These are phyloP conservation scores for Cynodonichthys magdalenae DNA, from an alignment of 2,797 vertebrate species.

Conservation along the genomic window DNA sequence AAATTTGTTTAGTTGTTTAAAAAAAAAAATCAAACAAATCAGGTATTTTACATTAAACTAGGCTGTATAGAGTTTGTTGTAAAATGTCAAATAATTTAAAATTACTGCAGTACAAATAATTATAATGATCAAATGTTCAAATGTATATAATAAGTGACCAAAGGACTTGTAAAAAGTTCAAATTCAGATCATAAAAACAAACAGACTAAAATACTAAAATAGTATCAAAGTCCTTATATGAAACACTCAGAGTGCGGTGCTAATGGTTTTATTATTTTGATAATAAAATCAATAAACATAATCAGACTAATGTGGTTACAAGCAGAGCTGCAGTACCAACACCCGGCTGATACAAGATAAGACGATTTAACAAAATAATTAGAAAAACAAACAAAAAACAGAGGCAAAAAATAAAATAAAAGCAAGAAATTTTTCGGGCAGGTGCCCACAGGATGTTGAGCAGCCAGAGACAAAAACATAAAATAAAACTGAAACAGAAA, in stretches of 20 bases:
- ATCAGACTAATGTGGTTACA: slow-evolving; percentile 87
- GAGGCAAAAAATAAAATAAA: slow-evolving; percentile 84
- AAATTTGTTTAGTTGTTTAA: too few relatives aligned
- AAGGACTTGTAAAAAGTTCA: too few relatives aligned
- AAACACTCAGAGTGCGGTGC: slow-evolving; percentile 63
- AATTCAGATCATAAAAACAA: too few relatives aligned
- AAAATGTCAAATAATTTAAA: too few relatives aligned
- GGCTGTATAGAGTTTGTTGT: too few relatives aligned
- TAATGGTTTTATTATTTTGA: slow-evolving; percentile 85
- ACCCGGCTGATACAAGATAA: slow-evolving; percentile 79
- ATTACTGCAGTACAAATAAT: too few relatives aligned
- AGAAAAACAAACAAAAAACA: slow-evolving; percentile 48
- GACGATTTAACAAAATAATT: slow-evolving; percentile 59
- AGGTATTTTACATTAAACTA: too few relatives aligned
- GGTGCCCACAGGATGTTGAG: slow-evolving; percentile 62
- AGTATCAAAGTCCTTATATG: neutral
- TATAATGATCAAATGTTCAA: too few relatives aligned
- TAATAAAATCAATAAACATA: slow-evolving; percentile 87
- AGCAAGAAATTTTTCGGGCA: slow-evolving; percentile 72
- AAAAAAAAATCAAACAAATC: too few relatives aligned
- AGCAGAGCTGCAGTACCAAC: slow-evolving; percentile 84
- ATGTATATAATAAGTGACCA: too few relatives aligned
- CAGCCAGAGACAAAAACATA: slow-evolving; percentile 66
- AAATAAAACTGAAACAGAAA: slow-evolving; percentile 61
- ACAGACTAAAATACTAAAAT: neutral